phyloP scores from a whole-genome alignment of 2,797 vertebrate genomes.

The Epinephelus malabaricus region DNA sequence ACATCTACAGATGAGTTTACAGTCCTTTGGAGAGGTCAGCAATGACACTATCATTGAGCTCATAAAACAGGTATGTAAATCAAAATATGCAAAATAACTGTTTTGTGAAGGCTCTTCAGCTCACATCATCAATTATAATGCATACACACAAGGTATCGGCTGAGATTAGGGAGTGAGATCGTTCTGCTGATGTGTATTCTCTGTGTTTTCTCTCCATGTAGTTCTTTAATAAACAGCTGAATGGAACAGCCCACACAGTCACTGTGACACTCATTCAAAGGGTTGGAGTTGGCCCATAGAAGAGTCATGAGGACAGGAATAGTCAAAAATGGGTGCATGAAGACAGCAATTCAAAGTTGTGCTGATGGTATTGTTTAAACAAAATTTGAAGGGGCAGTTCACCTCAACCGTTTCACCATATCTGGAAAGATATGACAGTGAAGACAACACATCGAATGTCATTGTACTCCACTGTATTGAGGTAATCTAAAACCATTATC shows the following conservation, averaged over 20 bases:
- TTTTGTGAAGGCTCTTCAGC: not conserved
- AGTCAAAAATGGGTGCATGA: not conserved
- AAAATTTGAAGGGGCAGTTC: not conserved
- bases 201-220: conserved; percentile 40
- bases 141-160: not conserved
- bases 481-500: not conserved
- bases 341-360: not conserved
- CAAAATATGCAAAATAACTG: not conserved
- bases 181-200: not conserved
- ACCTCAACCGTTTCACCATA: not conserved
- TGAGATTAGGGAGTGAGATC: not conserved
- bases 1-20: conserved; percentile 50
- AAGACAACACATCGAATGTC: not conserved
- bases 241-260: conserved; percentile 22
- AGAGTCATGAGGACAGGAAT: not conserved
- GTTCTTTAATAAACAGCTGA: conserved; percentile 37
- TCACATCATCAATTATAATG: not conserved
- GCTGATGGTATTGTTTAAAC: not conserved
- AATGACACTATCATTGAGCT: conserved; percentile 29
- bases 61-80: conserved; percentile 54
- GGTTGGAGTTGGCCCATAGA: not conserved
- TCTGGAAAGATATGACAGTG: not conserved
- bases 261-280: conserved; percentile 29
- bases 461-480: not conserved
- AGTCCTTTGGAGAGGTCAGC: conserved; percentile 17